Base-by-base conservation (phyloP, 2,797 vertebrate species). In the Argya squamiceps region DNA sequence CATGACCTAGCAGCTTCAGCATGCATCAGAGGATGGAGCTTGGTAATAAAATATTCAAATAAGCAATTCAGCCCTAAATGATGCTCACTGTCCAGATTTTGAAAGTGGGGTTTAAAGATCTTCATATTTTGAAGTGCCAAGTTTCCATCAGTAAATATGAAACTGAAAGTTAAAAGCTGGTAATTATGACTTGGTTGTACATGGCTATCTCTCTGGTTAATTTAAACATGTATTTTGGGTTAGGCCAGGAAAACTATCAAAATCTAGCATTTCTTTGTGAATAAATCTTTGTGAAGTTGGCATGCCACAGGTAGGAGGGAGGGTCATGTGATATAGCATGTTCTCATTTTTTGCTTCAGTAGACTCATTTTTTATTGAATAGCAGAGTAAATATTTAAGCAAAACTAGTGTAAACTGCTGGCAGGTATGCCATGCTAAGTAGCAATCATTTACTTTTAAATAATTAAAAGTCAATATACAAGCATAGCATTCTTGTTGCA, bases 361-460 rank as follows among this genome's bases (percentile, higher is more conserved):
- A 88, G 94, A 91, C 65, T 95, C 96, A 93, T 97, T 95, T 94
- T 97, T 95, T 97, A 96, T 96, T 95, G 88, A 97, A 95, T 92
- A 90, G 83, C 88, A 94, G 59, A 96, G 95, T 93, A 88, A 95
- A 71, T 92, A 97, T 96, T 96, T 95, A 94, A 96, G 93, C 84
- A 95, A 96, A 95, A 89, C 89, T 84, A 92, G 76, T 88, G 82
- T 87, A 97, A 95, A 97, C 88, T 92, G 71, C 95, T 97, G 96
- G 93, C 93, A 97, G 95, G 92, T 96, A 89, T 94, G 92, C 96
- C 79, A 93, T 96, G 84, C 89, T 97, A 92, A 96, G 87, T 91
- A 95, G 94, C 91, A 92, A 91, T 87, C 95, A 96, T 95, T 97
- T 97, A 92, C 88, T 96, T 96, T 96, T 96, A 97, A 97, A 97